Evolutionary conservation across 2,888 invertebrate genomes (phyloP).

Genomic region (Nomada ferruginata): DNA sequence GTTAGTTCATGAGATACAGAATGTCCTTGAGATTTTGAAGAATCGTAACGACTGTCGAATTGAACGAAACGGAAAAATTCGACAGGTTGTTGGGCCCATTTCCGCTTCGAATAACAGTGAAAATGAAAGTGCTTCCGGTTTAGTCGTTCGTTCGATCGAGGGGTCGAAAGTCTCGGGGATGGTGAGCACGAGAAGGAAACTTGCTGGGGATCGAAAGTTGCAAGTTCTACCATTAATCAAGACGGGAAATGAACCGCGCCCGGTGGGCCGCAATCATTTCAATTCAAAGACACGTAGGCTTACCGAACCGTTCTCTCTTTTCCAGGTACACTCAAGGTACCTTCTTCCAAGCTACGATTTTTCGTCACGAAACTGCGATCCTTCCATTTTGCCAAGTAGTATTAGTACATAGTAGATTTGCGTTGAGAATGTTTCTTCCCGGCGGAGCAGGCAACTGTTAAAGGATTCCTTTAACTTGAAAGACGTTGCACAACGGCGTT

Average conservation of each 20-base stretch:
- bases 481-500: not conserved
- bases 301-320: not conserved
- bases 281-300: conserved; percentile 22
- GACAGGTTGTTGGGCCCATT: conserved; percentile 4
- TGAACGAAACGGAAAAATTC: conserved; percentile 15
- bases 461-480: not conserved
- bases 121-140: conserved; percentile 21
- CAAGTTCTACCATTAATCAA: conserved; percentile 39
- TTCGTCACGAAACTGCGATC: not conserved
- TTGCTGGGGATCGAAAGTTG: conserved; percentile 6
- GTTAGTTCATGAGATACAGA: no score
- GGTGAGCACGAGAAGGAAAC: not conserved
- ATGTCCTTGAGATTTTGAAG: no score
- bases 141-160: not conserved
- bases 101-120: conserved; percentile 17
- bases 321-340: not conserved
- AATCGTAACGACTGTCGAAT: conserved; percentile 5
- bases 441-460: not conserved
- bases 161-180: conserved; percentile 1
- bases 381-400: no score
- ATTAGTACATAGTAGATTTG: no score
- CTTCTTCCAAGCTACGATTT: not conserved
- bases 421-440: not conserved
- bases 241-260: conserved; percentile 27
- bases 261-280: conserved; percentile 23